Base-by-base conservation (phyloP, 2,888 invertebrate species). In the Caenorhabditis sulstoni region DNA sequence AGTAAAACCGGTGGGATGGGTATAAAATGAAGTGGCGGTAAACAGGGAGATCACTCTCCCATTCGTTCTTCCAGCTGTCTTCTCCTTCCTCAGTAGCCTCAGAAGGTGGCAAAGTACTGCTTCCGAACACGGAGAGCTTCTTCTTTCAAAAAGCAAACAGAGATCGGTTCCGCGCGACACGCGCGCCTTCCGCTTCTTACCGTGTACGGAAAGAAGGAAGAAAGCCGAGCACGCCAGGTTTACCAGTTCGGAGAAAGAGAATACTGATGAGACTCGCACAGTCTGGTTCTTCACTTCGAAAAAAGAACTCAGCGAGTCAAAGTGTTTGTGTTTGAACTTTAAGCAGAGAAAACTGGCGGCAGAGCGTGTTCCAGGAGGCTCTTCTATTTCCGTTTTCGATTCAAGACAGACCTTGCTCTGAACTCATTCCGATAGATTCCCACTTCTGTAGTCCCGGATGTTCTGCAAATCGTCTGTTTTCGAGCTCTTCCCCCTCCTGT, bases 131-230 rank as follows among this genome's bases (percentile, higher is more conserved):
- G 58, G 29, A 68, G 58, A 9, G 44, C 12, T 41, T 23, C 22
- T n/a, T 70, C 68, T n/a, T n/a, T n/a, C 59, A 52, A 70, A 61
- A 68, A 70, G 47, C 50, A 53, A 47, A 62, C 39, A 70, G 52
- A 53, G 23, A 44, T 37, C 18, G 14, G n/a, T 44, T 41, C 52
- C 9, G 47, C 16, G 16, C 47, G 16, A 18, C 11, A 16, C 8
- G n/a, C 16, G 16, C 47, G 9, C 11, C 41, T 41, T 23, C 45
- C 44, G 45, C 49, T 53, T 53, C 57, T 39, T 41, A 45, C 68
- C 68, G 52, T 59, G n/a, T 68, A 68, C 59, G 52, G 68, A 44
- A 49, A n/a, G 37, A 49, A 67, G 50, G 47, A 66, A 49, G 58
- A 23, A 47, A 18, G 44, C n/a, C n/a, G 57, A 66, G 57, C 65